Conservation (phyloP, 2,888 invertebrate species). For the Busseola fusca region DNA sequence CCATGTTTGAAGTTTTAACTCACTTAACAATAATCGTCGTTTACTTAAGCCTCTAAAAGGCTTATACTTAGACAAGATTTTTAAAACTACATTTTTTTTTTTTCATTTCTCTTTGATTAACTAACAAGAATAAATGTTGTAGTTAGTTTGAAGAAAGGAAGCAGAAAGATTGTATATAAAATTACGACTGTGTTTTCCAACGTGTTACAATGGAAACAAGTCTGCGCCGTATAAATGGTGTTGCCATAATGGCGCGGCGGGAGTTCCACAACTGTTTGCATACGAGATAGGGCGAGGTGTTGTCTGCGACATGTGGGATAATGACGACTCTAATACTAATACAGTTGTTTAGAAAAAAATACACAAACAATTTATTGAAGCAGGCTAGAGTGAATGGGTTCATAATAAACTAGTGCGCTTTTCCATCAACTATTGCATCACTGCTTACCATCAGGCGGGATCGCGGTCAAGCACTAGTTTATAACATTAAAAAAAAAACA, state of each 20-base stretch:
- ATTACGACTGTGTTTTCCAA: background rate
- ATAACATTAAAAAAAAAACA: background rate
- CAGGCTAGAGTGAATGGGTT: no score
- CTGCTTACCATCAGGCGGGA: no score
- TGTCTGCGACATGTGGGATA: conserved; percentile 66
- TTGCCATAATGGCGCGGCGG: conserved; percentile 74
- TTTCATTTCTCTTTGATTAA: background rate
- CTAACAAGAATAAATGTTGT: background rate
- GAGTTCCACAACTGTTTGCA: conserved; percentile 80
- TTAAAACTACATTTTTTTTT: background rate
- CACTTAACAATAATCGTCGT: no score
- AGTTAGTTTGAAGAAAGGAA: background rate
- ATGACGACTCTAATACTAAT: conserved; percentile 37
- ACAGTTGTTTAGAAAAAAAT: conserved; percentile 35
- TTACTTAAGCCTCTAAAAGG: background rate
- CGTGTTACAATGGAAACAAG: conserved; percentile 66
- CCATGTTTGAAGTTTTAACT: no score
- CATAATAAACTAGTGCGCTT: no score
- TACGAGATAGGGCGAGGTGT: conserved; percentile 75
- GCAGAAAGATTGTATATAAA: background rate
- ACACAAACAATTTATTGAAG: conserved; percentile 8
- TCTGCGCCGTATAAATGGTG: conserved; percentile 68
- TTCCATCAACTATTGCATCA: no score
- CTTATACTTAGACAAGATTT: background rate
- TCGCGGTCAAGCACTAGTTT: no score